Base-by-base conservation (phyloP, 2,113 vertebrate species). In the Oreotrochilus melanogaster region DNA sequence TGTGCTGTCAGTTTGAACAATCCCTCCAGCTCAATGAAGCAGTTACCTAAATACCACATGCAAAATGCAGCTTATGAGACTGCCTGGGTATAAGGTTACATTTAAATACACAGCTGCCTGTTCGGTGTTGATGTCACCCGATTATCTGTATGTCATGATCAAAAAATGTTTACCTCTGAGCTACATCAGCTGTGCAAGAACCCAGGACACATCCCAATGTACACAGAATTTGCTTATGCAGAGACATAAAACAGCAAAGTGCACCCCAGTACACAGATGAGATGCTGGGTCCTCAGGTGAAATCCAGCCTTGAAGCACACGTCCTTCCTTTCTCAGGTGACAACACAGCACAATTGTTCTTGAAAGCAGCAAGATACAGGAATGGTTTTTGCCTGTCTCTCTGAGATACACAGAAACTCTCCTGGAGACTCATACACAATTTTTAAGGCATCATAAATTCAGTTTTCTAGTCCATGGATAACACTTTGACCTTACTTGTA, bases 41-140 rank as follows among this genome's bases (percentile, higher is more conserved):
- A 54, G 72, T 87, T 78, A 78, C 65, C 69, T 69, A 91, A 93
- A 91, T 81, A 72, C 23, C 91, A 64, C 9, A 28, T 45, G 75
- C 39, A 87, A 75, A 86, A 61, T 18, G 35, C 53, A 74, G n/a
- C 53, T 85, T 85, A 61, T 0, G 2, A 87, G 60, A 54, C 47
- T 73, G 54, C 42, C 48, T 69, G 53, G 10, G 6, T 80, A 57
- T 57, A 96, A 87, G 73, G 94, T 92, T 91, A 85, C 73, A 85
- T 95, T 89, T 91, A 89, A 95, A 92, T 69, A 69, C n/a, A 72
- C 73, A 93, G 57, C 33, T 89, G 51, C 48, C n/a, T 43, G 78
- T 61, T 91, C 57, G 3, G n/a, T 27, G 33, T 8, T 33, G 39
- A 70, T 85, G 57, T 19, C 54, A 94, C 37, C 35, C 57, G 65